These are phyloP conservation scores for Struthidea cinerea DNA, from an alignment of 2,113 vertebrate genomes.

Conservation along the genomic window DNA sequence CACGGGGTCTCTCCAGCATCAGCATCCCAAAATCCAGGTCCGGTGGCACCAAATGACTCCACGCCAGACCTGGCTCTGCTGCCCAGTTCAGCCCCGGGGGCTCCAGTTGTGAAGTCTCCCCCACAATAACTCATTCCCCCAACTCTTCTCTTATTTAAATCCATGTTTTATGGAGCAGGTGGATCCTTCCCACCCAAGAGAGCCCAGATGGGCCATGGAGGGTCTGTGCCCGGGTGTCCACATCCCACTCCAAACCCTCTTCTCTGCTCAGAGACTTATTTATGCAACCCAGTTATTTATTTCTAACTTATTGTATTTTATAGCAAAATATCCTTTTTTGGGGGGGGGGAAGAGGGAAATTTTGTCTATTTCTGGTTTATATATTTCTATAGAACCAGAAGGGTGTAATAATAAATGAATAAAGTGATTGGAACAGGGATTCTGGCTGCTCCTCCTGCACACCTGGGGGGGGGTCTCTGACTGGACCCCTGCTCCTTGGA, in stretches of 20 bases:
- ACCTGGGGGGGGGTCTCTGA: rapidly evolving
- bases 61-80: background rate
- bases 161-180: background rate
- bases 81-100: background rate
- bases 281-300: constrained; percentile 46
- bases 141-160: background rate
- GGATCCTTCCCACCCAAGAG: background rate
- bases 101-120: background rate
- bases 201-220: rapidly evolving
- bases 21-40: background rate
- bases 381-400: background rate
- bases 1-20: background rate
- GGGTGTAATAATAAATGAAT: background rate
- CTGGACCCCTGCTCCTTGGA: rapidly evolving
- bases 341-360: rapidly evolving
- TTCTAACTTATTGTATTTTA: constrained; percentile 58
- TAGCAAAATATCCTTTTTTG: background rate
- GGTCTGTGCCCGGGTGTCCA: rapidly evolving
- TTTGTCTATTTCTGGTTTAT: background rate
- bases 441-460: background rate
- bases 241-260: background rate
- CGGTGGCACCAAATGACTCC: too few relatives aligned
- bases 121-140: background rate
- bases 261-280: background rate
- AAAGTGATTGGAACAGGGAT: background rate